These are phyloP conservation scores for Idaea biselata DNA, from an alignment of 2,888 invertebrate species.

Conservation along the genomic window DNA sequence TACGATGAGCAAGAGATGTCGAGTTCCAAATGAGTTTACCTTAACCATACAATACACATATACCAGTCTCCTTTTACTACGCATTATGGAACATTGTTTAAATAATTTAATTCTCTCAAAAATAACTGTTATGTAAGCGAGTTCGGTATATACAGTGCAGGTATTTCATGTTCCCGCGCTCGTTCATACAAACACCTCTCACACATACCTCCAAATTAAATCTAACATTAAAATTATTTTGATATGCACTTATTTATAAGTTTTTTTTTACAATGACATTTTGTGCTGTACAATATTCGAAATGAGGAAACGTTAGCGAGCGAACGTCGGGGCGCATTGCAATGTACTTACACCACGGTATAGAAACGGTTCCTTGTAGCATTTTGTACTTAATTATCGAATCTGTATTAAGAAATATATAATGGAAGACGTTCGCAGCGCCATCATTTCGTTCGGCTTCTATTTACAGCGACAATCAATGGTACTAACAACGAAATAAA, in stretches of 20 bases:
- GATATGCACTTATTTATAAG: slow-evolving; percentile 76
- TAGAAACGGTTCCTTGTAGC: slow-evolving; percentile 40
- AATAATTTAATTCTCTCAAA: slow-evolving; percentile 15
- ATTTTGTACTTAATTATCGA: slow-evolving; percentile 55
- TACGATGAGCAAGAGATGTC: slow-evolving; percentile 17
- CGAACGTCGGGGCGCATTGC: slow-evolving; percentile 25
- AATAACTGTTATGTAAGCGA: slow-evolving; percentile 18
- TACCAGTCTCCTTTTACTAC: slow-evolving; percentile 8
- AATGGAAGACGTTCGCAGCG: slow-evolving; percentile 41
- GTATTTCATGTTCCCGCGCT: slow-evolving; percentile 30
- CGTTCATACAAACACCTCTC: slow-evolving; percentile 41
- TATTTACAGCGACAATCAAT: slow-evolving; percentile 70
- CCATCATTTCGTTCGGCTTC: slow-evolving; percentile 40
- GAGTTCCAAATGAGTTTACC: slow-evolving; percentile 11
- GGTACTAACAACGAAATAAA: slow-evolving; percentile 54
- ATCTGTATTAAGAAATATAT: slow-evolving; percentile 36
- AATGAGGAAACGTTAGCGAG: slow-evolving; percentile 40
- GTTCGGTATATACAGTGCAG: slow-evolving; percentile 23
- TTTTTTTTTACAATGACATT: slow-evolving; percentile 69
- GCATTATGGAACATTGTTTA: slow-evolving; percentile 14
- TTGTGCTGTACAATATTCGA: slow-evolving; percentile 75
- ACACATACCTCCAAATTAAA: slow-evolving; percentile 56
- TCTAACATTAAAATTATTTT: slow-evolving; percentile 74
- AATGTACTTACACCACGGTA: slow-evolving; percentile 41
- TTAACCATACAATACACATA: not conserved